Base-by-base conservation (phyloP, 1,140 invertebrate genomes). In the Harlomillsia oculata region DNA sequence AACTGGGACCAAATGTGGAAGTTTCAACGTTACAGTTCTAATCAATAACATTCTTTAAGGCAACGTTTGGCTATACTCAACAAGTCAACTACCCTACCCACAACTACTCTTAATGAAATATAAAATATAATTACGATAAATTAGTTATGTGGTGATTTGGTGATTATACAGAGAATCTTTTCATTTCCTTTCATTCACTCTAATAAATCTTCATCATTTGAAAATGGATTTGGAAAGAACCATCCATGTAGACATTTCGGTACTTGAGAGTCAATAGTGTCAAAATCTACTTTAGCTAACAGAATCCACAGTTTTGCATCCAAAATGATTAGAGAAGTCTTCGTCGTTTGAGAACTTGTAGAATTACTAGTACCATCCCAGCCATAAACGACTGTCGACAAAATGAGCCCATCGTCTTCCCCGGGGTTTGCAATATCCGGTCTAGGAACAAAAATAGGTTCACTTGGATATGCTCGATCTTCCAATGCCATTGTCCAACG, bases 401-500 rank as follows among this genome's bases (percentile, higher is more conserved):
- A 32, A 11, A 64, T 49, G 6, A 64, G 29, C 0, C 58, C 62
- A 36, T 60, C 51, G 41, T 64, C 62, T 49, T 64, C 62, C 6
- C 30, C 41, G 58, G 60, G 32, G 6, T 84, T 84, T 72, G 78
- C 74, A 16, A 79, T 73, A 55, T 80, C 69, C 11, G 87, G 86
- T 13, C 74, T 66, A 2, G 83, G 78, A 11, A 92, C 81, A 70
- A 92, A 93, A 53, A 93, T 81, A 0, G 89, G 87, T 70, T 94
- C 89, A 66, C 87, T 89, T 1, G 88, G 86, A 69, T 85, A 89
- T 49, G 80, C 77, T 53, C 83, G 77, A 2, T 89, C 84, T 50
- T 76, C 78, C 86, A 85, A 91, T 1, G 77, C 82, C 59, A 76
- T 72, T n/a, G n/a, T n/a, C n/a, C n/a, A n/a, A n/a, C n/a, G n/a